Evolutionary conservation across 2,888 invertebrate species (phyloP).

Genomic region (Ceraclea dissimilis): DNA sequence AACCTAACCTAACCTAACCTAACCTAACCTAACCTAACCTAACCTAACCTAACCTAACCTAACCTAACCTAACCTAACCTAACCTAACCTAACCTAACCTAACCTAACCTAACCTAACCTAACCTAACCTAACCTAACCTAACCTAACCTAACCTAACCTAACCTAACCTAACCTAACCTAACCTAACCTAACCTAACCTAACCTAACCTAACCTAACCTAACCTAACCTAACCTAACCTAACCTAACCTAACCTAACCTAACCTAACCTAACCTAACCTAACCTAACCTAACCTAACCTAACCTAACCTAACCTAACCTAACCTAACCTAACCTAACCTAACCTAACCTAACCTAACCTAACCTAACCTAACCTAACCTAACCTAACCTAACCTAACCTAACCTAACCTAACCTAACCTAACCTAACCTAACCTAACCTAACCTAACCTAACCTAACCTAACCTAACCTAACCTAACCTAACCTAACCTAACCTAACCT

Average conservation of each 20-base stretch:
- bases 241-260: constrained; percentile 23
- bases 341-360: constrained; percentile 26
- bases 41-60: constrained; percentile 12
- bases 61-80: constrained; percentile 16
- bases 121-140: constrained; percentile 23
- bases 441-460: constrained; percentile 21
- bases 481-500: constrained; percentile 17
- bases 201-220: constrained; percentile 23
- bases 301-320: constrained; percentile 24
- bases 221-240: constrained; percentile 23
- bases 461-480: constrained; percentile 7
- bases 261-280: constrained; percentile 23
- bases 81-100: constrained; percentile 15
- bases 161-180: constrained; percentile 24
- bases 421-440: constrained; percentile 5
- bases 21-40: constrained; percentile 11
- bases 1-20: constrained; percentile 9
- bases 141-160: constrained; percentile 22
- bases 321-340: constrained; percentile 22
- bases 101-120: constrained; percentile 12
- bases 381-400: constrained; percentile 22
- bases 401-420: constrained; percentile 13
- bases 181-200: constrained; percentile 23
- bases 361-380: constrained; percentile 24
- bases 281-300: constrained; percentile 24